Percentiles rank a stretch among this genome's conserved stretches.
These are phyloP conservation scores for Calephelis perditalis DNA, from an alignment of 2,888 invertebrate species.

Conservation along the genomic window DNA sequence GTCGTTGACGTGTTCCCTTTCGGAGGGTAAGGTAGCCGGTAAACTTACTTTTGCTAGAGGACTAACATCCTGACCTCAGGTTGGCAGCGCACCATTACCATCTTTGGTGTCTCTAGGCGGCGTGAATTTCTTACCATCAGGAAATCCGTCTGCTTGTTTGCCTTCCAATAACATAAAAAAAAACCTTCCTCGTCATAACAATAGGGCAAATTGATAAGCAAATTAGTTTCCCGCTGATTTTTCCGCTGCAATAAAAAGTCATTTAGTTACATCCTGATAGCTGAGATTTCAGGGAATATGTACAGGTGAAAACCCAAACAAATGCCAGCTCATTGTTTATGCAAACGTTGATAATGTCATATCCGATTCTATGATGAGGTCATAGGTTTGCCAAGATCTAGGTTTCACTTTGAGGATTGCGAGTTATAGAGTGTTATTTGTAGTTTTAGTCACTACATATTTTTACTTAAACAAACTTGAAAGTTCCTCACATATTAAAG, in stretches of 20 bases:
- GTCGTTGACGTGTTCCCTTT: too few species aligned
- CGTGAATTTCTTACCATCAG: too few species aligned
- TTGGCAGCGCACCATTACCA: too few species aligned
- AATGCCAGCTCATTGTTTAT: slow-evolving; percentile 39
- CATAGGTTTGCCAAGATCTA: slow-evolving; percentile 18
- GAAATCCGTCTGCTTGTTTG: too few species aligned
- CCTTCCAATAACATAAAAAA: too few species aligned
- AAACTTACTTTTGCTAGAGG: too few species aligned
- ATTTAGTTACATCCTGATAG: slow-evolving; percentile 7
- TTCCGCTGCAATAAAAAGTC: slow-evolving; percentile 4
- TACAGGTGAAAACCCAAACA: slow-evolving; percentile 52
- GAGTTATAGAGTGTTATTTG: background rate
- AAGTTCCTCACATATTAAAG: too few species aligned
- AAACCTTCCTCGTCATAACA: too few species aligned
- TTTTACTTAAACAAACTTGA: background rate
- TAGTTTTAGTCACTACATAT: background rate
- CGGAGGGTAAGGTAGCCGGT: too few species aligned
- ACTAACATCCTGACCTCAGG: too few species aligned
- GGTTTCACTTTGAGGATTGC: slow-evolving; percentile 3
- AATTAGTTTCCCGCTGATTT: slow-evolving; percentile 1
- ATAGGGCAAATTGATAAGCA: background rate
- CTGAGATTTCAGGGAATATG: slow-evolving; percentile 25
- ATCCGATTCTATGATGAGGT: slow-evolving; percentile 34
- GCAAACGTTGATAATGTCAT: slow-evolving; percentile 48
- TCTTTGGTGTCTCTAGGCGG: too few species aligned